Conservation (phyloP, 2,888 invertebrate species). For the Dione juno region DNA sequence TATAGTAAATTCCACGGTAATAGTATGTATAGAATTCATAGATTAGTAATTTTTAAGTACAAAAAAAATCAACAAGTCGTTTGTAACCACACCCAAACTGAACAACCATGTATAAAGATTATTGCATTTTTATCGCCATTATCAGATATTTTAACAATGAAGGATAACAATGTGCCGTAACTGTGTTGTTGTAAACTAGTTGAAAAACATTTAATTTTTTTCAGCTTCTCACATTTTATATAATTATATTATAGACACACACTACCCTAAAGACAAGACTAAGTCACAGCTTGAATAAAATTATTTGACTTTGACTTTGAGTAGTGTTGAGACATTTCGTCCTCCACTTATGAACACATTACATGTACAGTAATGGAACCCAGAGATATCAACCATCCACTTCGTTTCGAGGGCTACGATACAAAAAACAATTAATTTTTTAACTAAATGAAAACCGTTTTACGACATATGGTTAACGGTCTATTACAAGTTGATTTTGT, state of each 20-base stretch:
- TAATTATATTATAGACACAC: neutral
- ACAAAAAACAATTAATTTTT: no score
- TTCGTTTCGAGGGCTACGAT: no score
- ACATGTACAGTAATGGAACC: no score
- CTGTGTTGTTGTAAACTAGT: neutral
- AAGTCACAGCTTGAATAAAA: no score
- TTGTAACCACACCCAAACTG: slow-evolving; percentile 21
- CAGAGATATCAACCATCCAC: no score
- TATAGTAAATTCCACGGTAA: neutral
- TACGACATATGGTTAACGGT: no score
- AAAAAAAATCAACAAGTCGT: neutral
- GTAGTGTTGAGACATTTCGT: no score
- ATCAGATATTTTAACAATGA: slow-evolving; percentile 13
- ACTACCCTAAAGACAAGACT: neutral
- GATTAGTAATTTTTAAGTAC: neutral
- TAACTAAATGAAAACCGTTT: no score
- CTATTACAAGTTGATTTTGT: no score
- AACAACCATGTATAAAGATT: neutral
- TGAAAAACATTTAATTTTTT: neutral
- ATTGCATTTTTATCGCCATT: slow-evolving; percentile 13
- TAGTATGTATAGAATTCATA: neutral
- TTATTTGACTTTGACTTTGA: no score
- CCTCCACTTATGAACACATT: no score
- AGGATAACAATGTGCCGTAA: neutral
- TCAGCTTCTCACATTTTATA: neutral